Conservation (phyloP, 2,797 vertebrate genomes). For the Gymnodraco acuticeps region DNA sequence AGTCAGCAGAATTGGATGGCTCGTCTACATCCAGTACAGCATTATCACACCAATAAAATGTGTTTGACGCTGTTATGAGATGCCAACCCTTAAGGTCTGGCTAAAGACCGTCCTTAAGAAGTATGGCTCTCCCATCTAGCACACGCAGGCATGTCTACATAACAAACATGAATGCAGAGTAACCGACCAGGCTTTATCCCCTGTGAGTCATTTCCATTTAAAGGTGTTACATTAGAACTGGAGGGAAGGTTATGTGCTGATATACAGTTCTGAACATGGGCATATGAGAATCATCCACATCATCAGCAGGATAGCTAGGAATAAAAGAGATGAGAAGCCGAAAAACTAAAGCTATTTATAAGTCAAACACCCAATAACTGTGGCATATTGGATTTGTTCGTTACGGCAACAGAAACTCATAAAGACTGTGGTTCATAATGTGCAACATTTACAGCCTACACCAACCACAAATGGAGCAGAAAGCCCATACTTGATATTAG, state of each 20-base stretch:
- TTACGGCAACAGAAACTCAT: slow-evolving; percentile 43
- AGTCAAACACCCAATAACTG: slow-evolving; percentile 5
- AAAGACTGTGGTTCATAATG: slow-evolving; percentile 6
- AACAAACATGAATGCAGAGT: slow-evolving; percentile 44
- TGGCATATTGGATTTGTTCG: slow-evolving; percentile 13
- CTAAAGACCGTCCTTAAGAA: slow-evolving; percentile 18
- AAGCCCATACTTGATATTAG: not conserved
- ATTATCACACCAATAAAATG: slow-evolving; percentile 49
- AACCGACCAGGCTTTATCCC: slow-evolving; percentile 16
- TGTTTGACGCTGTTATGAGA: slow-evolving; percentile 44
- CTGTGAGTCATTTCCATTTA: slow-evolving; percentile 9
- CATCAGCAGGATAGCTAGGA: not conserved
- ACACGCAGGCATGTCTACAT: slow-evolving; percentile 54
- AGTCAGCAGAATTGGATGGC: slow-evolving; percentile 31
- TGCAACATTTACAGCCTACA: not conserved
- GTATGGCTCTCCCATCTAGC: slow-evolving; percentile 48
- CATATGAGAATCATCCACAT: slow-evolving; percentile 5
- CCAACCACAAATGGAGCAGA: not conserved
- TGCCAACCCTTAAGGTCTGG: slow-evolving; percentile 52
- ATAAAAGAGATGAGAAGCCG: not conserved
- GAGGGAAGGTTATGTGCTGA: not conserved
- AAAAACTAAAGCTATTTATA: slow-evolving; percentile 23
- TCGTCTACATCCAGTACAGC: slow-evolving; percentile 32
- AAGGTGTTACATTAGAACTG: slow-evolving; percentile 12
- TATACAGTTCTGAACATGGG: not conserved